phyloP scores from a whole-genome alignment of 2,888 invertebrate species.

The Pollenia griseotomentosa region DNA sequence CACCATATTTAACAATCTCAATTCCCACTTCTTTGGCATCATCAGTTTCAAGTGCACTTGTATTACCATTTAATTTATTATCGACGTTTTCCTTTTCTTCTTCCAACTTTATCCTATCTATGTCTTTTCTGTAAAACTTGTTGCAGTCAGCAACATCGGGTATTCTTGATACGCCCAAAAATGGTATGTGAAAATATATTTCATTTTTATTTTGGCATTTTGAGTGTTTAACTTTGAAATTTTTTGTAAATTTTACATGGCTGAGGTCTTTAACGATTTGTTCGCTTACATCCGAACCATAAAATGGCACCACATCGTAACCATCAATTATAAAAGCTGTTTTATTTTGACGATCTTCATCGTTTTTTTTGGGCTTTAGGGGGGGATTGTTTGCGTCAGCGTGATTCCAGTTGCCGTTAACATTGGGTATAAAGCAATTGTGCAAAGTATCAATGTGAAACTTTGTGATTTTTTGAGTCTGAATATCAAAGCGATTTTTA shows the following conservation, averaged over 20 bases:
- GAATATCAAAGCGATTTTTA: constrained; percentile 79
- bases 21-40: constrained; percentile 48
- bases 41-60: constrained; percentile 42
- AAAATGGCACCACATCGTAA: constrained; percentile 82
- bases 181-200: constrained; percentile 76
- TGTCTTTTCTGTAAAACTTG: background rate
- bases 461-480: constrained; percentile 82
- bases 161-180: constrained; percentile 79
- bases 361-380: background rate
- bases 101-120: constrained; percentile 19
- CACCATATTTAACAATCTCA: background rate
- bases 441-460: constrained; percentile 86
- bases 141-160: background rate
- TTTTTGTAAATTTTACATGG: constrained; percentile 76
- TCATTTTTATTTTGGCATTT: constrained; percentile 68
- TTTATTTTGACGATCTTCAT: background rate
- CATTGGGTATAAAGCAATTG: constrained; percentile 85
- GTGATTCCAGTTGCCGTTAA: constrained; percentile 86
- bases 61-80: constrained; percentile 17
- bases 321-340: constrained; percentile 72
- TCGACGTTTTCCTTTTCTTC: constrained; percentile 56
- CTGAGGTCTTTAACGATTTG: constrained; percentile 82
- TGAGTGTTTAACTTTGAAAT: constrained; percentile 69
- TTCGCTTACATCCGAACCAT: constrained; percentile 80
- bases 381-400: constrained; percentile 75